Conservation (phyloP, 2,888 invertebrate genomes). For the Galeruca laticollis region DNA sequence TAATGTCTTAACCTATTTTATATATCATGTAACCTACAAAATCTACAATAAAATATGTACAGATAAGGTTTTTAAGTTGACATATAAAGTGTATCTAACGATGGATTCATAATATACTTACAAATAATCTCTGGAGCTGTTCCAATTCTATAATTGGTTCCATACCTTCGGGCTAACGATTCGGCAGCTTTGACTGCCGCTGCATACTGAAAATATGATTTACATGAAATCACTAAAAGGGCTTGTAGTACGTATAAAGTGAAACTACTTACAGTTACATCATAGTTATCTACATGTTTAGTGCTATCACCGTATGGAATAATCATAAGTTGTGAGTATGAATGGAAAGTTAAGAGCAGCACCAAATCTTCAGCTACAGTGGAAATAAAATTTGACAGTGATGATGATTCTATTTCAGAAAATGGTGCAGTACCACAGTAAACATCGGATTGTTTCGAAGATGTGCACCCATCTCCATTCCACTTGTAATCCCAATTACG, state of each 20-base stretch:
- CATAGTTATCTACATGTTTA: slow-evolving; percentile 71
- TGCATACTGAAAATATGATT: slow-evolving; percentile 42
- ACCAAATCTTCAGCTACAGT: slow-evolving; percentile 56
- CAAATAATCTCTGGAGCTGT: slow-evolving; percentile 67
- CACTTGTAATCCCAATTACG: slow-evolving; percentile 82
- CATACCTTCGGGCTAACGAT: slow-evolving; percentile 61
- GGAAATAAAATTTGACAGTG: slow-evolving; percentile 71
- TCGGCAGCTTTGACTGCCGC: slow-evolving; percentile 52
- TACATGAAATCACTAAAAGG: no score
- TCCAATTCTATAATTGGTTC: slow-evolving; percentile 65
- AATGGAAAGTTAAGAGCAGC: slow-evolving; percentile 80
- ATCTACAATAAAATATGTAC: no score
- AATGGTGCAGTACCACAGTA: slow-evolving; percentile 77
- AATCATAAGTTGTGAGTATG: slow-evolving; percentile 78
- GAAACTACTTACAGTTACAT: no score
- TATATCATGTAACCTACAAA: no score
- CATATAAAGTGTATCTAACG: no score
- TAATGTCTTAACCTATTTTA: no score
- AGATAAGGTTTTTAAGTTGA: no score
- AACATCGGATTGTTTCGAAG: slow-evolving; percentile 71
- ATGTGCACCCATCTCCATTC: slow-evolving; percentile 72
- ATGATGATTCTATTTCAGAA: no score
- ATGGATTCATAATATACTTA: slow-evolving; percentile 49
- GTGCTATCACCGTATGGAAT: slow-evolving; percentile 78
- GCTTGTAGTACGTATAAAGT: background rate